Percentiles rank a stretch among this genome's conserved stretches.
These are phyloP conservation scores for Petromus typicus DNA, from an alignment of 2,113 vertebrate genomes.

Conservation along the genomic window DNA sequence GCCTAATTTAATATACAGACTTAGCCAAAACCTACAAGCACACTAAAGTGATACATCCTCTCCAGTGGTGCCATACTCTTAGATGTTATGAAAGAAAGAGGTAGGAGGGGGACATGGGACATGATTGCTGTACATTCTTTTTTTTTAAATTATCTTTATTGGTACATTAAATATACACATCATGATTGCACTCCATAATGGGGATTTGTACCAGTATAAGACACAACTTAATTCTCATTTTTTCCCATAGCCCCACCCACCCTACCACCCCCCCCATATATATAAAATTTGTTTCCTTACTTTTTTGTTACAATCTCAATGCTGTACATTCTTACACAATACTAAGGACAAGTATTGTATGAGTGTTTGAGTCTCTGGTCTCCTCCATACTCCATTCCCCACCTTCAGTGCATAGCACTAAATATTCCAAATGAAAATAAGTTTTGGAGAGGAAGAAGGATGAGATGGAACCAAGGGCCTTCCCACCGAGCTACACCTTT, in stretches of 20 bases:
- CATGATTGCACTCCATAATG: no score
- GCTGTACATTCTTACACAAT: neutral
- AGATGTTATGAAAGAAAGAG: neutral
- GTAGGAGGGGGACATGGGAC: neutral
- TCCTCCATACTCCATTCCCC: neutral
- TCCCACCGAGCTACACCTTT: neutral
- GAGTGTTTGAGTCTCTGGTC: neutral
- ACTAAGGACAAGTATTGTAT: neutral
- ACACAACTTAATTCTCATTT: no score
- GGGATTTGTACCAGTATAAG: no score
- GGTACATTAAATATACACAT: no score
- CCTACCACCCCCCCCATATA: no score
- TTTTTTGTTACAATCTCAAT: no score
- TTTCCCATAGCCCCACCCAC: no score
- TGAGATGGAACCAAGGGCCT: neutral
- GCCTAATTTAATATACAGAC: conserved; percentile 1
- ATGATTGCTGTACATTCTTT: neutral
- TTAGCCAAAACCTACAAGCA: neutral
- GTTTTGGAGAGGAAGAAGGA: neutral
- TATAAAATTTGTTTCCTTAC: no score
- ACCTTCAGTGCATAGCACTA: neutral
- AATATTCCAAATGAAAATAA: neutral
- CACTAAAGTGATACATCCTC: neutral
- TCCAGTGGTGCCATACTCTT: neutral
- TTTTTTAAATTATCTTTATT: no score